Conservation (phyloP, 1,140 invertebrate genomes). For the Aethina tumida region DNA sequence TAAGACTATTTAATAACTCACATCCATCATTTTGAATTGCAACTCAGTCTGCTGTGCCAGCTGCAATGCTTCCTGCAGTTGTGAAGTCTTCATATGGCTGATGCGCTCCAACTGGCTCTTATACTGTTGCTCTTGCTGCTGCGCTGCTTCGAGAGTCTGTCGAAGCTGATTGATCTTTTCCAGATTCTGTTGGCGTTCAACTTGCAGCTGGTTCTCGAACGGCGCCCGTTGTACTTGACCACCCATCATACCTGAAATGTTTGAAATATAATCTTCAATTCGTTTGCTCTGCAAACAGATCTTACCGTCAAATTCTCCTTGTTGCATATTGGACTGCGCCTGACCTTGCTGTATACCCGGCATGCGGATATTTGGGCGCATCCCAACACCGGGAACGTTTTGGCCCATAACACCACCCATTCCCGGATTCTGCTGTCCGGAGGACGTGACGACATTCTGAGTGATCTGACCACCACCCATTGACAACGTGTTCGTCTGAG, state of each 20-base stretch:
- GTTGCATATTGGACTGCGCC: no score
- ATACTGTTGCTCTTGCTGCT: conserved; percentile 65
- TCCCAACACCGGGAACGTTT: conserved; percentile 23
- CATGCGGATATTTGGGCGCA: conserved; percentile 31
- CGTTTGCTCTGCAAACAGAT: not conserved
- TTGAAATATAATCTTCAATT: not conserved
- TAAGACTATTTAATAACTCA: conserved; percentile 27
- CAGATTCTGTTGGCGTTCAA: conserved; percentile 57
- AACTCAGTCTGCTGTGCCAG: conserved; percentile 68
- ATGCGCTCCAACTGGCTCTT: conserved; percentile 62
- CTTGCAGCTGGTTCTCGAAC: conserved; percentile 44
- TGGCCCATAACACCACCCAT: conserved; percentile 24
- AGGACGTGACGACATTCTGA: conserved; percentile 40
- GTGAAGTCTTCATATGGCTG: conserved; percentile 49
- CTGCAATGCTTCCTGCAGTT: conserved; percentile 62
- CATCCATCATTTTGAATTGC: conserved; percentile 66
- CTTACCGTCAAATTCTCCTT: not conserved
- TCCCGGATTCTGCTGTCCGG: conserved; percentile 11
- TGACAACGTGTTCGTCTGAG: conserved; percentile 48
- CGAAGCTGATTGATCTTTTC: conserved; percentile 55
- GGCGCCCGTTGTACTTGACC: conserved; percentile 37
- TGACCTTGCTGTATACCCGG: conserved; percentile 18
- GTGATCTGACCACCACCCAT: conserved; percentile 54
- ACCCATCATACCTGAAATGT: conserved; percentile 35
- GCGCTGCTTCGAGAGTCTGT: conserved; percentile 62